These are phyloP conservation scores for Rotaria macrura DNA, from an alignment of 2,888 invertebrate species.

Conservation along the genomic window DNA sequence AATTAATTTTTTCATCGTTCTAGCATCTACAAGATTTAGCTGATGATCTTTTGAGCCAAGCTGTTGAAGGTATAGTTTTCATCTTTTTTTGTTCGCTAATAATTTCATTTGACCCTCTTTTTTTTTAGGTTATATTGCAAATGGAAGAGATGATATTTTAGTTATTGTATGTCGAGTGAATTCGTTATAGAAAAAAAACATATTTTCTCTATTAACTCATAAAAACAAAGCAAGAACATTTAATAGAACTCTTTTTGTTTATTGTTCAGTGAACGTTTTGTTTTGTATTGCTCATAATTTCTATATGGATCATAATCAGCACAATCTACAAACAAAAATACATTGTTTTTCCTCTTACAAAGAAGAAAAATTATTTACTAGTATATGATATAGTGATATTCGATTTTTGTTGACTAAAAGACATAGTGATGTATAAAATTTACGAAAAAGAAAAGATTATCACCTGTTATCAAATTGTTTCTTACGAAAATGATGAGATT, in stretches of 20 bases:
- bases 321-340: not conserved
- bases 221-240: not conserved
- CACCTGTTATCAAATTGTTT: not conserved
- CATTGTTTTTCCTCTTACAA: not conserved
- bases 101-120: not conserved
- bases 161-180: slow-evolving; percentile 29
- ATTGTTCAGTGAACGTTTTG: not conserved
- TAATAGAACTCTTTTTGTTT: not conserved
- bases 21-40: slow-evolving; percentile 32
- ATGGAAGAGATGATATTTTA: slow-evolving; percentile 32
- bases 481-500: not conserved
- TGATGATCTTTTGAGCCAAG: slow-evolving; percentile 28
- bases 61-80: slow-evolving; percentile 21
- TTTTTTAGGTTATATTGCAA: slow-evolving; percentile 28
- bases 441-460: not conserved
- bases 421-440: not conserved
- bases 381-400: not conserved
- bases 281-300: not conserved
- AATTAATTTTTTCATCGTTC: not conserved
- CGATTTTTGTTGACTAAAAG: not conserved
- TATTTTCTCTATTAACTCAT: not conserved
- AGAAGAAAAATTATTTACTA: not conserved
- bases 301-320: not conserved
- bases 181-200: not conserved
- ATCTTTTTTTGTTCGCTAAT: not conserved